Percentiles rank a stretch among this genome's conserved stretches.
These are phyloP conservation scores for Lasioglossum pauxillum DNA, from an alignment of 2,888 invertebrate genomes.

Conservation along the genomic window DNA sequence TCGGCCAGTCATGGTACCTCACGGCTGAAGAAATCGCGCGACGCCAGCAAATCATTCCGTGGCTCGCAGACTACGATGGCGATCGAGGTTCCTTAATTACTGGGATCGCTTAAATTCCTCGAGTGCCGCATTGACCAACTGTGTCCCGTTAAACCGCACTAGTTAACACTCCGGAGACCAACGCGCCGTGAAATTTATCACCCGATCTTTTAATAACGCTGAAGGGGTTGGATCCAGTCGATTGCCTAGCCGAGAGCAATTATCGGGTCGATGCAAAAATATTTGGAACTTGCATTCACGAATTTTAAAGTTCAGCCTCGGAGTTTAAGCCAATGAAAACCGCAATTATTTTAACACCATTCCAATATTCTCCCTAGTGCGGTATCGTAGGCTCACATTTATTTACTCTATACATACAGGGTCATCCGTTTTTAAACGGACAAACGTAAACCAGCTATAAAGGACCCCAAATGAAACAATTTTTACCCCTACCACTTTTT, in stretches of 20 bases:
- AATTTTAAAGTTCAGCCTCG: neutral
- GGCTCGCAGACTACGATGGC: neutral
- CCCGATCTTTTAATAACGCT: neutral
- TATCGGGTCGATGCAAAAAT: neutral
- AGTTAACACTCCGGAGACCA: neutral
- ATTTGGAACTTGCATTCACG: neutral
- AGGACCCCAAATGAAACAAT: too few relatives aligned
- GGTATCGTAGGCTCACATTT: neutral
- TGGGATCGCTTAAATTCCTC: neutral
- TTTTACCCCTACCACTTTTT: too few relatives aligned
- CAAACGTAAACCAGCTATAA: too few relatives aligned
- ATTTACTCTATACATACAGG: neutral
- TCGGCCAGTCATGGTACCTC: slow-evolving; percentile 49
- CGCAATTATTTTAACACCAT: too few relatives aligned
- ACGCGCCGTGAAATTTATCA: neutral
- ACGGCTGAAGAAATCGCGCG: slow-evolving; percentile 37
- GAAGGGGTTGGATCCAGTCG: neutral
- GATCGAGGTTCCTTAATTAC: slow-evolving; percentile 43
- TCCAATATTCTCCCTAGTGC: too few relatives aligned
- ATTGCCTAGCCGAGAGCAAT: neutral
- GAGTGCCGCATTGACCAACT: neutral
- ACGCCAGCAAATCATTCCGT: slow-evolving; percentile 14
- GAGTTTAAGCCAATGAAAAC: too few relatives aligned
- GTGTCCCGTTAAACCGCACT: neutral
- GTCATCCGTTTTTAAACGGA: too few relatives aligned